phyloP scores from a whole-genome alignment of 2,797 vertebrate species.

The Nannoperca obscura region DNA sequence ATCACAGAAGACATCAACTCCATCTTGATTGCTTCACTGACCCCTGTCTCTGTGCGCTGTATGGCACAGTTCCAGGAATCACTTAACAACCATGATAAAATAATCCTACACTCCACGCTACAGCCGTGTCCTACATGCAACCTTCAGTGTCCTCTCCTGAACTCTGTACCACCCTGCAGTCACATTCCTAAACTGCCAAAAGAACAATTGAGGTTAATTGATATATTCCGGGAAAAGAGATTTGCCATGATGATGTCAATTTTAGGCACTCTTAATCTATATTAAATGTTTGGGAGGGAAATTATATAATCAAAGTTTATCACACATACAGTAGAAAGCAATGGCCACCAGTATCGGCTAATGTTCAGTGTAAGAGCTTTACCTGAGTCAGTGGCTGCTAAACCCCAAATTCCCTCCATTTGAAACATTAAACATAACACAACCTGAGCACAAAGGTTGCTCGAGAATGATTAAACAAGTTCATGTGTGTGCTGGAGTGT shows the following conservation, averaged over 20 bases:
- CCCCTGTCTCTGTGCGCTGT: constrained; percentile 17
- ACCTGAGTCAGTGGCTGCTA: constrained; percentile 12
- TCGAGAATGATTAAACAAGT: constrained; percentile 25
- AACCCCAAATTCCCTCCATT: constrained; percentile 16
- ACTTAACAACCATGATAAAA: constrained; percentile 54
- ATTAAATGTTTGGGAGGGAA: constrained; percentile 12
- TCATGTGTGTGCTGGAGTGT: constrained; percentile 1
- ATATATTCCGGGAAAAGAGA: constrained; percentile 24
- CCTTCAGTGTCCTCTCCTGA: constrained; percentile 57
- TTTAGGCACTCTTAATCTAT: constrained; percentile 34
- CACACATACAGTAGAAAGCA: background rate
- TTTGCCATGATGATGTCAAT: constrained; percentile 13
- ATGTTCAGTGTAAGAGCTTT: constrained; percentile 4
- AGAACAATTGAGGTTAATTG: constrained; percentile 28
- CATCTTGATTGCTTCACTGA: constrained; percentile 46
- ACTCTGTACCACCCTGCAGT: constrained; percentile 32
- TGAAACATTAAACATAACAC: constrained; percentile 34
- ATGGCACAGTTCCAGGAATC: constrained; percentile 62
- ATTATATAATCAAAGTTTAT: constrained; percentile 19
- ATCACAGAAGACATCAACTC: constrained; percentile 39
- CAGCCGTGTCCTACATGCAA: constrained; percentile 43
- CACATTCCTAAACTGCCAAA: constrained; percentile 26
- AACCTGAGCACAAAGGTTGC: constrained; percentile 23
- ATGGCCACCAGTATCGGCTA: background rate
- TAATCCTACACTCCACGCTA: constrained; percentile 6